phyloP scores from a whole-genome alignment of 2,888 invertebrate species.

The Anticlea derivata region DNA sequence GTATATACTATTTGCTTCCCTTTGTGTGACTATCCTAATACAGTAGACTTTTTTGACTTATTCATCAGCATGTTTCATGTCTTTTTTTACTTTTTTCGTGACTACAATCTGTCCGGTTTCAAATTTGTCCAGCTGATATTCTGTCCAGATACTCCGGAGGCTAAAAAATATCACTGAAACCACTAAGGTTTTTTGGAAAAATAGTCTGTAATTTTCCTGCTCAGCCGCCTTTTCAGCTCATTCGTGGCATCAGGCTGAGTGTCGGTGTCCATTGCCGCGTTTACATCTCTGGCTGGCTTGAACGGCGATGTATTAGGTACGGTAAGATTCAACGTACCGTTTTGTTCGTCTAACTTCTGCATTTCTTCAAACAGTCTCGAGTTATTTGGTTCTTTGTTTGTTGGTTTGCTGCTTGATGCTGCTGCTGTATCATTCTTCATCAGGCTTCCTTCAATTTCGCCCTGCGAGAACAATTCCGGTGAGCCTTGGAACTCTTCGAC shows the following conservation, averaged over 20 bases:
- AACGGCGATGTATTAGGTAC: slow-evolving; percentile 45
- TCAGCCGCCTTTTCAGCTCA: slow-evolving; percentile 61
- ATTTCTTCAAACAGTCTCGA: slow-evolving; percentile 56
- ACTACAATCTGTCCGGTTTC: too few relatives aligned
- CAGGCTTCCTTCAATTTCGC: slow-evolving; percentile 45
- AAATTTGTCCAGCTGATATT: too few relatives aligned
- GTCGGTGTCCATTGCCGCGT: slow-evolving; percentile 34
- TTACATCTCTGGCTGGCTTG: slow-evolving; percentile 30
- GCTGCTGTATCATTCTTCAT: slow-evolving; percentile 30
- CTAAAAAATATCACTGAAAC: too few relatives aligned
- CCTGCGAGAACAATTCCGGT: slow-evolving; percentile 64
- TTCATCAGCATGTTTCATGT: too few relatives aligned
- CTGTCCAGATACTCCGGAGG: too few relatives aligned
- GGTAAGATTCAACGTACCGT: slow-evolving; percentile 49
- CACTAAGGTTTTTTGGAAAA: slow-evolving; percentile 69
- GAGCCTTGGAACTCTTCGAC: slow-evolving; percentile 10
- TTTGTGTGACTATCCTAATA: too few relatives aligned
- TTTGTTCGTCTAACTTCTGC: slow-evolving; percentile 55
- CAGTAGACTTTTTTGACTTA: too few relatives aligned
- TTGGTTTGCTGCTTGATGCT: slow-evolving; percentile 3
- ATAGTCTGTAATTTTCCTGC: slow-evolving; percentile 73
- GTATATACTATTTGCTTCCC: too few relatives aligned
- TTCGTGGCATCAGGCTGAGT: slow-evolving; percentile 43
- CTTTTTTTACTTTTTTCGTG: too few relatives aligned
- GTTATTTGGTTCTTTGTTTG: slow-evolving; percentile 26